Conservation (phyloP, 2,888 invertebrate species). For the Napeogenes inachia region DNA sequence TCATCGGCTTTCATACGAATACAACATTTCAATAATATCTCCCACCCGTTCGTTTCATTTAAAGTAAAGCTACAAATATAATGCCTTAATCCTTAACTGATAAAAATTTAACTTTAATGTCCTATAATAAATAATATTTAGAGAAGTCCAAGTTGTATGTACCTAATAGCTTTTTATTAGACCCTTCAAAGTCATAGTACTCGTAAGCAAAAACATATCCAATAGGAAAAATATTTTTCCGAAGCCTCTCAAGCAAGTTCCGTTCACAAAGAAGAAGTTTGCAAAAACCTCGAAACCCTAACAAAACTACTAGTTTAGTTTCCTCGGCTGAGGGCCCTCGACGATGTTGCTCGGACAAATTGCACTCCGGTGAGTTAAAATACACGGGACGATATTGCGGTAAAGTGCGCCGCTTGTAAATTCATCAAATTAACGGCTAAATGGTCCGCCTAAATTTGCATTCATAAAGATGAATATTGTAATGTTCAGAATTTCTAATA, state of each 20-base stretch:
- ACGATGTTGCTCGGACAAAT: constrained; percentile 59
- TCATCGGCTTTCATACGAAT: no score
- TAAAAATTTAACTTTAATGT: no score
- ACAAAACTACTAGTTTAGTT: constrained; percentile 59
- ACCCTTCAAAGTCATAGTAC: background rate
- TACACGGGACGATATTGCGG: constrained; percentile 33
- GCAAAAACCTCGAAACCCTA: constrained; percentile 41
- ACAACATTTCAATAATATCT: no score
- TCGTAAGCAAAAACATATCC: constrained; percentile 1
- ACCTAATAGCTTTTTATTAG: background rate
- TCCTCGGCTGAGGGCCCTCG: constrained; percentile 51
- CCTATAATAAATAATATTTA: no score
- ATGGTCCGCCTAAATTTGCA: background rate
- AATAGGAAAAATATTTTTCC: constrained; percentile 3
- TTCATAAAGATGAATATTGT: background rate
- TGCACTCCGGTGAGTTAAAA: constrained; percentile 54
- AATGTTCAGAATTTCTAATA: background rate
- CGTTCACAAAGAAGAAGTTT: constrained; percentile 28
- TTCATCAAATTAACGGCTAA: constrained; percentile 4
- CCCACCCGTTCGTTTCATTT: no score
- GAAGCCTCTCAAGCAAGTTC: constrained; percentile 22
- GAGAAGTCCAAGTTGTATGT: no score
- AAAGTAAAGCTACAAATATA: no score
- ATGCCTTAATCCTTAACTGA: no score
- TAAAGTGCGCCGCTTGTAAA: constrained; percentile 10